These are phyloP conservation scores for Anagyrus pseudococci DNA, from an alignment of 2,888 invertebrate genomes.

Conservation along the genomic window DNA sequence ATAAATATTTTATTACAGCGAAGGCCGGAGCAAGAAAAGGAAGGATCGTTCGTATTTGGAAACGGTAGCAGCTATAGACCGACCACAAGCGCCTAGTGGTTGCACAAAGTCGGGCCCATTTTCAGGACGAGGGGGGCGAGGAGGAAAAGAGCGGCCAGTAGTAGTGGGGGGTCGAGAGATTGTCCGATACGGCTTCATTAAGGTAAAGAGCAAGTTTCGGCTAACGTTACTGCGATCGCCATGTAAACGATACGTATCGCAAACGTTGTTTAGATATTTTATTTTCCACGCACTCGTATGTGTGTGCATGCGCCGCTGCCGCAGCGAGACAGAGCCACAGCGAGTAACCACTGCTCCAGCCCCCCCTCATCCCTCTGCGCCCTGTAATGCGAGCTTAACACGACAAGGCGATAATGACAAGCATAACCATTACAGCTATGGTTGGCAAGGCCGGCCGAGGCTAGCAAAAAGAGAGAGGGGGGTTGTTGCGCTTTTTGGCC, in stretches of 20 bases:
- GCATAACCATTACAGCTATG: slow-evolving; percentile 54
- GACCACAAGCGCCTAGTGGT: too few relatives aligned
- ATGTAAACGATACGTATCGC: slow-evolving; percentile 36
- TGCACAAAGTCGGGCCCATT: too few relatives aligned
- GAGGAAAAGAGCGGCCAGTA: background rate
- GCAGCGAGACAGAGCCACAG: background rate
- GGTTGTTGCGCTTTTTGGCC: slow-evolving; percentile 43
- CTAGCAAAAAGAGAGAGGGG: slow-evolving; percentile 45
- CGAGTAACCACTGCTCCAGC: too few relatives aligned
- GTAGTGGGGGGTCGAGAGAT: slow-evolving; percentile 9
- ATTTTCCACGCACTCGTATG: slow-evolving; percentile 13
- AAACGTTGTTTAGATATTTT: slow-evolving; percentile 29
- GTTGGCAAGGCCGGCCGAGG: slow-evolving; percentile 50
- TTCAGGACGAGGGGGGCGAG: too few relatives aligned
- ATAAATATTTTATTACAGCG: too few relatives aligned
- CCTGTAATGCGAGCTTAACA: slow-evolving; percentile 45
- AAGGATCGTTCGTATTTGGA: too few relatives aligned
- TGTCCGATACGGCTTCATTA: slow-evolving; percentile 30
- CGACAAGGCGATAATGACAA: slow-evolving; percentile 57
- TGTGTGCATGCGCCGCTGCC: slow-evolving; percentile 14
- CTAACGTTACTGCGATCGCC: slow-evolving; percentile 29
- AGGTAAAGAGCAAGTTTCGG: slow-evolving; percentile 24
- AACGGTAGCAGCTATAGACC: too few relatives aligned
- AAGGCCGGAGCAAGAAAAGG: too few relatives aligned
- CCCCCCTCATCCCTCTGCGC: too few relatives aligned